Evolutionary conservation across 2,888 invertebrate species (phyloP).

Genomic region (Caenorhabditis sinica): DNA sequence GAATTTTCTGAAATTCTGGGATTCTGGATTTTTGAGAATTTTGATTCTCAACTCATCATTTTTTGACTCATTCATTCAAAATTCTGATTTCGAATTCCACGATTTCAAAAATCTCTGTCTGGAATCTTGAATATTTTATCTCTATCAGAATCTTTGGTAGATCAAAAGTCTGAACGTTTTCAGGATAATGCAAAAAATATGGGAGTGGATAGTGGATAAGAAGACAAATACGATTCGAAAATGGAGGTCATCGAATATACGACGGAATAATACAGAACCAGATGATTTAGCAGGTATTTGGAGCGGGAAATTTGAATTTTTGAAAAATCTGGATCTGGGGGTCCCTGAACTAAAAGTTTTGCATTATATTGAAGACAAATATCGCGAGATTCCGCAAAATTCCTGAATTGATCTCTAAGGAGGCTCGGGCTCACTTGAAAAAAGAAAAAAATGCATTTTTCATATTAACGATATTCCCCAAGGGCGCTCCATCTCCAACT

Average conservation of each 20-base stretch:
- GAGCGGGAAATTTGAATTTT: not conserved
- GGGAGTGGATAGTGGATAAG: conserved; percentile 79
- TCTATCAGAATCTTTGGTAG: too few species aligned
- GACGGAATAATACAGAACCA: conserved; percentile 56
- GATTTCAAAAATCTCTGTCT: not conserved
- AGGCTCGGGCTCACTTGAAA: too few species aligned
- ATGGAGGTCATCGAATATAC: conserved; percentile 72
- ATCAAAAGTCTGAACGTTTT: too few species aligned
- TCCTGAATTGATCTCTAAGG: too few species aligned
- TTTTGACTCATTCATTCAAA: not conserved
- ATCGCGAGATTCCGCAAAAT: too few species aligned
- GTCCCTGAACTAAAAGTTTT: not conserved
- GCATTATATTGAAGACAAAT: too few species aligned
- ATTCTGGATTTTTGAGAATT: not conserved
- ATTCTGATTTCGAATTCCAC: not conserved
- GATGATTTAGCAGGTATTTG: conserved; percentile 47
- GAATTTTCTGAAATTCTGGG: too few species aligned
- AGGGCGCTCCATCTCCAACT: too few species aligned
- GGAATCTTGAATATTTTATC: conserved; percentile 10
- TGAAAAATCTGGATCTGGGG: not conserved
- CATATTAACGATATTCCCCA: too few species aligned
- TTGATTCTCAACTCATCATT: not conserved
- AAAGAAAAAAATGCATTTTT: too few species aligned
- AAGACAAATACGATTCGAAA: conserved; percentile 78
- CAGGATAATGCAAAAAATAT: conserved; percentile 73